These are phyloP conservation scores for Hydrocynus forskahlii DNA, from an alignment of 2,797 vertebrate genomes.

Conservation along the genomic window DNA sequence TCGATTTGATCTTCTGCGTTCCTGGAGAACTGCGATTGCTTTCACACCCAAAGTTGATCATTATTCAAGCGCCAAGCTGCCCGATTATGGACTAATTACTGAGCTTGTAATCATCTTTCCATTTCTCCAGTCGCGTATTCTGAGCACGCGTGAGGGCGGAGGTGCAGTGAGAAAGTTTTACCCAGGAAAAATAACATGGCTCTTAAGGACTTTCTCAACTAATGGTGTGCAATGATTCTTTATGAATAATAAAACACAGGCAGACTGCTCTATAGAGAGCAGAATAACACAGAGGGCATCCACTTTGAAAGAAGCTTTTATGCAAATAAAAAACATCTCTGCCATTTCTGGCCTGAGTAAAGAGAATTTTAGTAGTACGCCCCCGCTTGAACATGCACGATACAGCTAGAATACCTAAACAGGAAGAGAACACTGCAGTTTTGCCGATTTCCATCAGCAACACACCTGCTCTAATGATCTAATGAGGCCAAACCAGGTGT, in stretches of 20 bases:
- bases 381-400: not conserved
- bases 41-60: slow-evolving; percentile 1
- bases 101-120: slow-evolving; percentile 27
- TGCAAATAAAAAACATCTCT: slow-evolving; percentile 38
- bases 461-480: too few relatives aligned
- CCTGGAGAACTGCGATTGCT: slow-evolving; percentile 11
- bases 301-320: slow-evolving; percentile 45
- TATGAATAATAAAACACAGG: slow-evolving; percentile 24
- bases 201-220: slow-evolving; percentile 28
- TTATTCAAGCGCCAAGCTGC: slow-evolving; percentile 16
- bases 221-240: slow-evolving; percentile 33
- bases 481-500: too few relatives aligned
- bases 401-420: not conserved
- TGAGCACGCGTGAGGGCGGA: slow-evolving; percentile 9
- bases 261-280: slow-evolving; percentile 22
- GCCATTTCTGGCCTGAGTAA: slow-evolving; percentile 1
- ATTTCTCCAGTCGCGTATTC: slow-evolving; percentile 14
- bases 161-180: slow-evolving; percentile 1
- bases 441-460: too few relatives aligned
- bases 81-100: slow-evolving; percentile 34
- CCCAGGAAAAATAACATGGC: slow-evolving; percentile 9
- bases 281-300: slow-evolving; percentile 6
- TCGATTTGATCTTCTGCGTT: slow-evolving; percentile 10
- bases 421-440: not conserved
- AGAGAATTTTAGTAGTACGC: slow-evolving; percentile 14